A percentile compares a stretch with the other conserved stretches of the same genome.
These are phyloP conservation scores for Linurgus olivaceus DNA, from an alignment of 2,797 vertebrate genomes.

Conservation along the genomic window DNA sequence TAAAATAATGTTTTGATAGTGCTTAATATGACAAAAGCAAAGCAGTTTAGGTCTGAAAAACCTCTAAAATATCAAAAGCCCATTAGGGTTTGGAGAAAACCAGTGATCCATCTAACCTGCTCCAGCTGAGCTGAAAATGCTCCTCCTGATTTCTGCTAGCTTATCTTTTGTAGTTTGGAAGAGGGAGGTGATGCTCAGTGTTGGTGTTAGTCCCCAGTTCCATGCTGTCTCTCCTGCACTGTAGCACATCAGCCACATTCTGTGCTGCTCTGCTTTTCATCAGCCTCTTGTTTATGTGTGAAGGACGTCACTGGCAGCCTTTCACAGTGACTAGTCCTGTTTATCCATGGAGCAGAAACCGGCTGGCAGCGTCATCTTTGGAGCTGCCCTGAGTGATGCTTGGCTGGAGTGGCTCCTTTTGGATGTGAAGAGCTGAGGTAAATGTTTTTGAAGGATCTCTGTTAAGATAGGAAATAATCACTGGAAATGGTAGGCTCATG, in stretches of 20 bases:
- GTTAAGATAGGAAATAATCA: not conserved
- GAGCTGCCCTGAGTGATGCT: not conserved
- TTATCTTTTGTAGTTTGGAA: not conserved
- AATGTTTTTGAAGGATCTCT: not conserved
- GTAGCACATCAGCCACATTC: fast-evolving
- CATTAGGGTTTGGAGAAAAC: not conserved
- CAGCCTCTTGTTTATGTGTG: not conserved
- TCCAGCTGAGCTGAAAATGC: not conserved
- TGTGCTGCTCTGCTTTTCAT: not conserved
- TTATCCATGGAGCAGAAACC: not conserved
- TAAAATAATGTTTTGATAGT: not conserved
- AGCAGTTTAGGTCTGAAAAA: not conserved
- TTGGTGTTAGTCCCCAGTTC: not conserved
- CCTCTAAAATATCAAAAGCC: not conserved
- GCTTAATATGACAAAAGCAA: not conserved
- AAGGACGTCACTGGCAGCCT: not conserved
- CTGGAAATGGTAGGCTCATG: not conserved
- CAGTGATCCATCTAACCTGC: not conserved
- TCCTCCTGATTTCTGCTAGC: not conserved
- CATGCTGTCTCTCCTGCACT: fast-evolving
- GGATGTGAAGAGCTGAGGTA: not conserved
- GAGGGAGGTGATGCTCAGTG: not conserved
- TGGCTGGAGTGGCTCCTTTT: not conserved
- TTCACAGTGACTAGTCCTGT: not conserved
- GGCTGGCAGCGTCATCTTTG: not conserved